Base-by-base conservation (phyloP, 1,140 invertebrate genomes). In the Bombus soroeensis region DNA sequence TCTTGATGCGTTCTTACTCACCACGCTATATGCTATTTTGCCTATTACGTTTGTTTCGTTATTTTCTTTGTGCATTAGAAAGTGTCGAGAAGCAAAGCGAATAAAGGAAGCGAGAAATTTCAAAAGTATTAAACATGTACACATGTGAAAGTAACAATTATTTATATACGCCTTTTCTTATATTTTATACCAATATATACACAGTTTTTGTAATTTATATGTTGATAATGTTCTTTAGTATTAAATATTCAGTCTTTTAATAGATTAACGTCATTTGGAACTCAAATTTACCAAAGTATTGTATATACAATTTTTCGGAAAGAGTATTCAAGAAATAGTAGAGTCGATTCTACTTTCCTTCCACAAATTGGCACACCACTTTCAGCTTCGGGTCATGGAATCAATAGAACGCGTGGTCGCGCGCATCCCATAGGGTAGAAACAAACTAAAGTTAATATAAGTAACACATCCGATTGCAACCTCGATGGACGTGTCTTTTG, bases 381-480 rank as follows among this genome's bases (percentile, higher is more conserved):
- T 86, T 85, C 82, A 79, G 39, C 83, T 87, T 90, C 83, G 41
- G 83, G 87, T 91, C 88, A 77, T 89, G 81, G 82, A 92, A 92
- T 92, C 91, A 87, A 92, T 92, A 92, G 85, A 85, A 86, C 84
- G 82, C 71, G 82, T 85, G 86, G 86, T 87, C 88, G 91, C 90
- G 91, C 89, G 89, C 89, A 92, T 92, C 91, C 86, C 82, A 70
- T 90, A 83, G 84, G 81, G 87, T 81, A 88, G 82, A 91, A 83
- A 82, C 87, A 89, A 90, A 90, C 71, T 81, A 53, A 79, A 80
- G 53, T 81, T 85, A 72, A 81, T 81, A 47, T 9, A 68, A 64
- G 78, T 74, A 85, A 71, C 57, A 43, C 18, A 43, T 53, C 12
- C 32, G 34, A 85, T 64, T 47, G 47, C 57, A 78, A 71, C n/a